Base-by-base conservation (phyloP, 30 jellyfish, hydroid and myxozoan species). In the Aurelia coerulea region DNA sequence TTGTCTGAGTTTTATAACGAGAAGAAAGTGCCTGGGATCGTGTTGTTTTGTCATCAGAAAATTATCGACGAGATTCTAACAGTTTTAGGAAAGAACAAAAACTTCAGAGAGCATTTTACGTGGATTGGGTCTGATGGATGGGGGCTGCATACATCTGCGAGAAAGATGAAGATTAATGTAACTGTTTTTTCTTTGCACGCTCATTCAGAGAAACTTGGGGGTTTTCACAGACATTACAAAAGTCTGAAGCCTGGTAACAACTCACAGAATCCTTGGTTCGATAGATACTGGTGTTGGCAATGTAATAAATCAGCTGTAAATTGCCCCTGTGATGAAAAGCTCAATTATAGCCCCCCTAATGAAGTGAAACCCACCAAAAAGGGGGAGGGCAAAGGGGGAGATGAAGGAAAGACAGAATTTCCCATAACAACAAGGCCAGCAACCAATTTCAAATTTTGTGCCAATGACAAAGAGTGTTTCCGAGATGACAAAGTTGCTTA, bases 51-150 rank as follows among this genome's bases (percentile, higher is more conserved):
- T 62, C 97, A 92, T 31, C 82, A 88, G 77, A 88, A 64, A 17
- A 92, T 73, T 23, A 67, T 88, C 31, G 73, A 70, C 59, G 66
- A 70, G 54, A n/a, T 92, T 31, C 73, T 87, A 2, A 34, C 18
- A 51, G 85, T 75, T 60, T 34, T 75, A 34, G 62, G 51, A 29
- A 58, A 42, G 18, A 29, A 75, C 13, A 56, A 52, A 62, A 37
- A 81, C 1, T 52, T 68, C 0, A 67, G 35, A 10, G 42, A 35
- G 5, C 79, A 64, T 23, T 86, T 78, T 49, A 50, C 35, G 23
- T 85, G 98, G 91, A 62, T 92, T 6, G 98, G 95, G 16, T 70
- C 96, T 13, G 98, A 92, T 60, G 90, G 90, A 5, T 87, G 96
- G 96, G 84, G 90, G 41, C 64, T 87, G 32, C 62, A 87, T 41